Evolutionary conservation across 2,888 invertebrate genomes (phyloP).

Genomic region (Cataglyphis albicans): DNA sequence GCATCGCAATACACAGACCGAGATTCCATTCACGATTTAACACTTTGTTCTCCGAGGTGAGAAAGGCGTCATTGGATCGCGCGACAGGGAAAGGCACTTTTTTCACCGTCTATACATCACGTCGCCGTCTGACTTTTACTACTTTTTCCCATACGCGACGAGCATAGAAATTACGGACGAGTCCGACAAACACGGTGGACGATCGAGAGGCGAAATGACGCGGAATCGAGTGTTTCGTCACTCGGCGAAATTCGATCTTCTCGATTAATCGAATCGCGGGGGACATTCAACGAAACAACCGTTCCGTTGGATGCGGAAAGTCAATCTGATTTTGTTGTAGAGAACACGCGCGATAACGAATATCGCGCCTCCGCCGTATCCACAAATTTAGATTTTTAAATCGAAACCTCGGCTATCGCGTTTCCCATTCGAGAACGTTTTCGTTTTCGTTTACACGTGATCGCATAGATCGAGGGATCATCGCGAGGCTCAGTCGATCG

Average conservation of each 20-base stretch:
- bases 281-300: constrained; percentile 3
- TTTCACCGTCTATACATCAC: constrained; percentile 20
- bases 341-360: constrained; percentile 1
- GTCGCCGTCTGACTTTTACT: constrained; percentile 28
- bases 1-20: not conserved
- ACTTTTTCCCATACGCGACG: constrained; percentile 19
- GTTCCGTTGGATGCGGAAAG: not conserved
- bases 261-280: constrained; percentile 19
- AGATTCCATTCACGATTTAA: constrained; percentile 42
- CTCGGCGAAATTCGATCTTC: constrained; percentile 4
- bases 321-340: not conserved
- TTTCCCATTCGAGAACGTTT: constrained; percentile 23
- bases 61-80: constrained; percentile 34
- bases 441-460: constrained; percentile 4
- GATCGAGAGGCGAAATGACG: constrained; percentile 2
- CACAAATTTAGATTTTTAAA: constrained; percentile 8
- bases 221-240: constrained; percentile 12
- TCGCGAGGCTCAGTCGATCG: constrained; percentile 41
- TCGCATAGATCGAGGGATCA: constrained; percentile 15
- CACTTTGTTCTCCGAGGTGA: constrained; percentile 34
- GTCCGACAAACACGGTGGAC: constrained; percentile 6
- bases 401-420: constrained; percentile 14
- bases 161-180: not conserved
- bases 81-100: constrained; percentile 29
- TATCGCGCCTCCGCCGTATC: constrained; percentile 4